Evolutionary conservation across 2,797 vertebrate genomes (phyloP).

Genomic region (Oceanodroma leucorhoa): DNA sequence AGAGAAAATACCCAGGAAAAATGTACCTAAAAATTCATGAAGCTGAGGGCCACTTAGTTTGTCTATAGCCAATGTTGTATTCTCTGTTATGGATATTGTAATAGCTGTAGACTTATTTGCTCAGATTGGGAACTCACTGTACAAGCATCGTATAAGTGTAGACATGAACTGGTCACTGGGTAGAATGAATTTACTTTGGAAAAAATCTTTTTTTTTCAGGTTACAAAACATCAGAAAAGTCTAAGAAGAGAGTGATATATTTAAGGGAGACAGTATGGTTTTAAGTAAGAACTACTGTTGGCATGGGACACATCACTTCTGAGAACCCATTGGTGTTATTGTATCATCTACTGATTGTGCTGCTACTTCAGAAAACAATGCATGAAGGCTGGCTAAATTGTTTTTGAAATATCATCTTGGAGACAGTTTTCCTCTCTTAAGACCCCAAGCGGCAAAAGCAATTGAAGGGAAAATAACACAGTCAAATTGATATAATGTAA

Average conservation of each 20-base stretch:
- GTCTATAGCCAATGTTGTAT: not conserved
- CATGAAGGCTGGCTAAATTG: not conserved
- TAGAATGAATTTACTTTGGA: not conserved
- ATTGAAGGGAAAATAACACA: conserved; percentile 25
- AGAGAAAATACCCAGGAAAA: not conserved
- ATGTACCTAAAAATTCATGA: not conserved
- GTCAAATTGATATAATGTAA: not conserved
- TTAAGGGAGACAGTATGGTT: not conserved
- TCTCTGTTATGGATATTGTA: not conserved
- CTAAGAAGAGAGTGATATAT: not conserved
- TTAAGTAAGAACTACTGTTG: not conserved
- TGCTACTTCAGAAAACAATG: not conserved
- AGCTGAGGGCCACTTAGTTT: not conserved
- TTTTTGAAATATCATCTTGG: conserved; percentile 33
- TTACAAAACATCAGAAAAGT: not conserved
- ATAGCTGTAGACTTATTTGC: not conserved
- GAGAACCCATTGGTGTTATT: not conserved
- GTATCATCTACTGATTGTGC: not conserved
- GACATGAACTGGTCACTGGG: not conserved
- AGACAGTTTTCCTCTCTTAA: conserved; percentile 13
- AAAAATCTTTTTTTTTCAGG: not conserved
- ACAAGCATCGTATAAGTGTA: not conserved
- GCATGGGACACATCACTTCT: not conserved
- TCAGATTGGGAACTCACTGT: not conserved
- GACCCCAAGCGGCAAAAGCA: conserved; percentile 33